Percentiles rank a stretch among this genome's conserved stretches.
Conservation (phyloP, 37 sponge, comb jelly and placozoan species). For the Spongia lamella region DNA sequence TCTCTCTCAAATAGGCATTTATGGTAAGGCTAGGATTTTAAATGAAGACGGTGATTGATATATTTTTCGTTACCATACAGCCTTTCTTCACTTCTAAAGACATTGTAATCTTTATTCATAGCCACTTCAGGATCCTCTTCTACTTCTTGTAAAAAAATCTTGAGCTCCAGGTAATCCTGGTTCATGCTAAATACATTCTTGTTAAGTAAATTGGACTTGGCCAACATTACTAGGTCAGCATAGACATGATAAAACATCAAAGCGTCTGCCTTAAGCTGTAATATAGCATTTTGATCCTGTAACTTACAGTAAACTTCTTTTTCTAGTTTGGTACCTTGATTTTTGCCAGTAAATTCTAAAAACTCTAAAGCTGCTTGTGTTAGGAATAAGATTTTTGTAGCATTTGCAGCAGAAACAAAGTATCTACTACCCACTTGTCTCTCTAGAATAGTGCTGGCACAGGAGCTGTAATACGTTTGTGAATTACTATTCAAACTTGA, state of each 20-base stretch:
- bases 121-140: constrained; percentile 10
- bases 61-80: constrained; percentile 17
- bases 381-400: constrained; percentile 20
- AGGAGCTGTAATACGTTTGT: not conserved
- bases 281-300: not conserved
- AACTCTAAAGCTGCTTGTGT: constrained; percentile 10
- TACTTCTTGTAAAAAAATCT: constrained; percentile 31
- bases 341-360: not conserved
- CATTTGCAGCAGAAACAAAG: constrained; percentile 36
- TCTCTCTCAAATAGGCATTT: constrained; percentile 8
- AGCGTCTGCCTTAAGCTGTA: constrained; percentile 27
- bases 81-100: constrained; percentile 38
- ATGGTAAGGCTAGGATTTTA: not conserved
- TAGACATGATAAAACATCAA: constrained; percentile 47
- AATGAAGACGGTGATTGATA: constrained; percentile 29
- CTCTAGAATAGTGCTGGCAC: not conserved
- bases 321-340: not conserved
- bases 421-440: constrained; percentile 39
- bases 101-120: not conserved
- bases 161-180: constrained; percentile 31
- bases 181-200: constrained; percentile 43
- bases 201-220: constrained; percentile 33
- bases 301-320: constrained; percentile 22
- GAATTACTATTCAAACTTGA: not conserved
- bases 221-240: constrained; percentile 35